Evolutionary conservation across 2,888 invertebrate species (phyloP).

Genomic region (Agelastica alni): DNA sequence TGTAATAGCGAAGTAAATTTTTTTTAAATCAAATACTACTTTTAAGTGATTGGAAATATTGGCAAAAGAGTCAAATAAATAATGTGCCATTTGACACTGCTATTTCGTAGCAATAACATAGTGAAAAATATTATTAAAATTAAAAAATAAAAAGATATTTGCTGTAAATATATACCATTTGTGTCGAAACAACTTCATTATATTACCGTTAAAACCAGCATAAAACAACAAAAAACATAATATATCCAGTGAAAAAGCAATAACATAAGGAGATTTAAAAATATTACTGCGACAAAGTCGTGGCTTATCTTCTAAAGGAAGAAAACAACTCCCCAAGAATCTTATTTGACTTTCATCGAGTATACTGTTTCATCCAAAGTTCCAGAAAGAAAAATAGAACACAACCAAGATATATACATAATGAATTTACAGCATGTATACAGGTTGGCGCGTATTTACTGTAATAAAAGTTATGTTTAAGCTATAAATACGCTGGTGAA

Average conservation of each 20-base stretch:
- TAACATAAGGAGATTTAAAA: slow-evolving; percentile 24
- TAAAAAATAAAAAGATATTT: too few relatives aligned
- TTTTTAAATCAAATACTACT: too few relatives aligned
- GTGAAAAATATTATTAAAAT: too few relatives aligned
- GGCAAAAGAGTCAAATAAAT: too few relatives aligned
- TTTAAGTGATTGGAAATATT: too few relatives aligned
- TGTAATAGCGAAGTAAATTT: too few relatives aligned
- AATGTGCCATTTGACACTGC: too few relatives aligned
- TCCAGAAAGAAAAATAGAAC: slow-evolving; percentile 23
- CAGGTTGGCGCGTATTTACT: slow-evolving; percentile 4
- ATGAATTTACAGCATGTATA: slow-evolving; percentile 19
- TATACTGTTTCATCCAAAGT: slow-evolving; percentile 25
- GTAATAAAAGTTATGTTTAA: not conserved
- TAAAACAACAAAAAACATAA: slow-evolving; percentile 9
- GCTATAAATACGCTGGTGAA: too few relatives aligned
- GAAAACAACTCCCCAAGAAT: slow-evolving; percentile 17
- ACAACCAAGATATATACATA: slow-evolving; percentile 19
- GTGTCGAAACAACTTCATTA: not conserved
- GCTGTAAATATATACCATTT: not conserved
- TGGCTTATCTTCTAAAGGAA: slow-evolving; percentile 19
- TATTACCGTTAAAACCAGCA: not conserved
- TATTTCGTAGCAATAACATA: too few relatives aligned
- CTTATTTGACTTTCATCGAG: slow-evolving; percentile 31
- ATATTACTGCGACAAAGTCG: slow-evolving; percentile 23
- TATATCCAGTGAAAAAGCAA: slow-evolving; percentile 17